Base-by-base conservation (phyloP, 2,113 vertebrate species). In the Pimephales promelas region DNA sequence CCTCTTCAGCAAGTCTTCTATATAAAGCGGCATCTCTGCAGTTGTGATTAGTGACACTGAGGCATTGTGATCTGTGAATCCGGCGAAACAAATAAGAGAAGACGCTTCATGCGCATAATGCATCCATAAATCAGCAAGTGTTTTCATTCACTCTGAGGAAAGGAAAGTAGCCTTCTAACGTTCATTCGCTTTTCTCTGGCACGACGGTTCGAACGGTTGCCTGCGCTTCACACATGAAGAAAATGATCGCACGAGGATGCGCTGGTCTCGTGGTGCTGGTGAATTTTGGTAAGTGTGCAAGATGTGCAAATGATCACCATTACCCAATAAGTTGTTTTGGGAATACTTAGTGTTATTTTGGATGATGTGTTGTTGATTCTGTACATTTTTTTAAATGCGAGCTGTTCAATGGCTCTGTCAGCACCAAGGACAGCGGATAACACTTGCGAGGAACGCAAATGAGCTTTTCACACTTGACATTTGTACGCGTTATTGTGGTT, bases 401-500 rank as follows among this genome's bases (percentile, higher is more conserved):
- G 49, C 34, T 9, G 13, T n/a, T 10, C 34, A 56, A 77, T 79
- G 83, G 34, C 79, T 11, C 52, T 13, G 85, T 92, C 91, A 93
- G 92, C 86, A 94, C 92, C 92, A 92, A 90, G 93, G 93, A 94
- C 93, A 92, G 92, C 90, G 87, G 34, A 49, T 81, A 13, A 59
- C 59, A 66, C 61, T 74, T 20, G 36, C 13, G 52, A 47, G 24
- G 64, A 83, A 52, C 26, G 54, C 71, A 75, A 66, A 26, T 1
- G 10, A 24, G 3, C 56, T 28, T n/a, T 54, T 61, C 36, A 40
- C 28, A 45, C 24, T 57, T 40, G 20, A 47, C 43, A 11, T 18
- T 6, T 61, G 3, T 26, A 57, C 3, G n/a, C 36, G 22, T 24
- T 11, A 11, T 59, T 22, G 40, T 16, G 34, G 6, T 28, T 70